Conservation (phyloP, 92 coral and sea anemone genomes). For the Micromussa lordhowensis region DNA sequence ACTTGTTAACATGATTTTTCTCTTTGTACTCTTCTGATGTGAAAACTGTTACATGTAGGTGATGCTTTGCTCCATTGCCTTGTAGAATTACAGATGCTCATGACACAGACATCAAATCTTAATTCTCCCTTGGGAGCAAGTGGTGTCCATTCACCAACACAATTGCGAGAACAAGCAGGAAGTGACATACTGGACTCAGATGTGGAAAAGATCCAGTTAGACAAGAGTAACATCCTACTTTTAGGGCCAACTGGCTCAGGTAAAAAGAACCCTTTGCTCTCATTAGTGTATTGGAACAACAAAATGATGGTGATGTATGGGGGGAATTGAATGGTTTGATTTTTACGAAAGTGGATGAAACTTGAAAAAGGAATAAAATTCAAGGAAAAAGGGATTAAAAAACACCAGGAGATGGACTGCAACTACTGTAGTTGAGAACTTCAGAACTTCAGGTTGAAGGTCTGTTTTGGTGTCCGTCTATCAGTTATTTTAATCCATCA, state of each 20-base stretch:
- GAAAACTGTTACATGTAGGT: background rate
- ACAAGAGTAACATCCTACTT: constrained; percentile 94
- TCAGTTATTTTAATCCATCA: too few species aligned
- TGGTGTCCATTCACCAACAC: constrained; percentile 83
- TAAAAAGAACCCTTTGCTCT: background rate
- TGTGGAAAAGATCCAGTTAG: constrained; percentile 84
- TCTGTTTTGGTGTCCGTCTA: too few species aligned
- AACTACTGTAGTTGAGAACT: too few species aligned
- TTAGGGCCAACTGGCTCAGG: constrained; percentile 99
- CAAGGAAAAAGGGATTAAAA: too few species aligned
- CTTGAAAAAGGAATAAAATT: too few species aligned
- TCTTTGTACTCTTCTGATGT: background rate
- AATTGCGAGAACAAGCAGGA: constrained; percentile 73
- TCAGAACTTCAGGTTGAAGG: too few species aligned
- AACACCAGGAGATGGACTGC: too few species aligned
- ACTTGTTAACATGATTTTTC: background rate
- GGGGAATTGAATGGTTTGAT: too few species aligned
- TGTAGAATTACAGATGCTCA: constrained; percentile 88
- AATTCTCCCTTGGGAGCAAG: constrained; percentile 98
- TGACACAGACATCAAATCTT: constrained; percentile 88
- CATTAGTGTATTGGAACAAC: background rate
- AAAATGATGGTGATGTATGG: too few species aligned
- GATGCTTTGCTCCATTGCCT: background rate
- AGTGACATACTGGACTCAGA: constrained; percentile 93
- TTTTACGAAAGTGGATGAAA: too few species aligned